Percentiles rank a stretch among this genome's conserved stretches.
Conservation (phyloP, 1,140 invertebrate genomes). For the Heliconius melpomene region DNA sequence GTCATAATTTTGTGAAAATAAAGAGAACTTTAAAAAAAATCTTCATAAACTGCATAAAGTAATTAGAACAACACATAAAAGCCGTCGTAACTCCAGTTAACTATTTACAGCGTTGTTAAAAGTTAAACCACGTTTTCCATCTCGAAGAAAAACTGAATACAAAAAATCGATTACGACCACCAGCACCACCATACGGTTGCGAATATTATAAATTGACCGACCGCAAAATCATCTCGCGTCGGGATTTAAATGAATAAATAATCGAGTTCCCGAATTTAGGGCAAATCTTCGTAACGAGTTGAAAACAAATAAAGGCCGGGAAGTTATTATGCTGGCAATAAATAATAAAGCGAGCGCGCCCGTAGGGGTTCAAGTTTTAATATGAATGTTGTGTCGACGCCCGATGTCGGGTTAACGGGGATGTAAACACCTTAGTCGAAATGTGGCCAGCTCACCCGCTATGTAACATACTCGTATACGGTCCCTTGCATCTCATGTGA, state of each 20-base stretch:
- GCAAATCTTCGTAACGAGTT: conserved; percentile 77
- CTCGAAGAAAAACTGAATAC: background rate
- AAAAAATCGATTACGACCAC: conserved; percentile 34
- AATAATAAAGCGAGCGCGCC: conserved; percentile 71
- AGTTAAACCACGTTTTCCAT: background rate
- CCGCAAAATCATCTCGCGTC: conserved; percentile 38
- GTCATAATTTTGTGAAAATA: too few species aligned
- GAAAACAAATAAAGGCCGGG: conserved; percentile 71
- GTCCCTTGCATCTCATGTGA: background rate
- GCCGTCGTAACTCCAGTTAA: background rate
- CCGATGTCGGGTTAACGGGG: conserved; percentile 2
- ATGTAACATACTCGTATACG: background rate
- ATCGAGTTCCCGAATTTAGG: conserved; percentile 68
- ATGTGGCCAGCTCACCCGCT: conserved; percentile 1
- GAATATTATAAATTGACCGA: conserved; percentile 38
- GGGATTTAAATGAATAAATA: conserved; percentile 69
- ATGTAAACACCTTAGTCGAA: conserved; percentile 26
- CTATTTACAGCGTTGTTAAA: conserved; percentile 1
- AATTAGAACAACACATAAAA: conserved; percentile 6
- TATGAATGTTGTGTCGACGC: conserved; percentile 52
- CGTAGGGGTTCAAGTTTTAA: conserved; percentile 63
- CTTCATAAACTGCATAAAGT: background rate
- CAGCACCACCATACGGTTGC: conserved; percentile 8
- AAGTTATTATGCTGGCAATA: conserved; percentile 59
- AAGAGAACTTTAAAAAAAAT: background rate